Base-by-base conservation (phyloP, 1,140 invertebrate genomes). In the Formica selysi region DNA sequence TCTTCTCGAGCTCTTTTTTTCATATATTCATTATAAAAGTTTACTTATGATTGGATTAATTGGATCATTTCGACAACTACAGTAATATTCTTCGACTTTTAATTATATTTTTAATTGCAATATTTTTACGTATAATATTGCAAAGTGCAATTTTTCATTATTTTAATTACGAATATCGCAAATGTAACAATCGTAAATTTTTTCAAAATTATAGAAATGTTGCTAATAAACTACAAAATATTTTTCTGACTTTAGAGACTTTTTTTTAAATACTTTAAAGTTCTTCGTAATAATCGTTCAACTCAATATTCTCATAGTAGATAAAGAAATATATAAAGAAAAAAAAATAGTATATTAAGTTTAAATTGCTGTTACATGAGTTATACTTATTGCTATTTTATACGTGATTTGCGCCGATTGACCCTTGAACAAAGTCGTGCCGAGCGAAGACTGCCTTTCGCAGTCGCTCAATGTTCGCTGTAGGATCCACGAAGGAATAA, bases 401-500 rank as follows among this genome's bases (percentile, higher is more conserved):
- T 65, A 36, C 16, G 61, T 59, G 38, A 8, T 8, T 38, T n/a
- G 32, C 26, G 67, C 19, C 32, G 22, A 51, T 44, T 61, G 29
- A 26, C 29, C 13, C 11, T 32, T 19, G 26, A 44, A 83, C 38
- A n/a, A 26, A 74, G 36, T 74, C 38, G 8, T 26, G 19, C n/a
- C 78, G n/a, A 26, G 16, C 36, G 22, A 59, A 54, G 26, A 26
- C 26, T 29, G 59, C 19, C 26, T 13, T 51, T 79, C 76, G 41
- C 6, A 19, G 32, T 57, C 26, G 64, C 32, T 80, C 51, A 38
- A 36, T 32, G 41, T 68, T 80, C 44, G 44, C 13, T 22, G 54
- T 57, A 57, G 44, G 62, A 51, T 10, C 11, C 48, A 19, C 51
- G 68, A 61, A 59, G 73, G 54, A 74, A 62, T 36, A 74, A 83